Evolutionary conservation across 2,888 invertebrate genomes (phyloP).

Genomic region (Drosophila melanosoma): DNA sequence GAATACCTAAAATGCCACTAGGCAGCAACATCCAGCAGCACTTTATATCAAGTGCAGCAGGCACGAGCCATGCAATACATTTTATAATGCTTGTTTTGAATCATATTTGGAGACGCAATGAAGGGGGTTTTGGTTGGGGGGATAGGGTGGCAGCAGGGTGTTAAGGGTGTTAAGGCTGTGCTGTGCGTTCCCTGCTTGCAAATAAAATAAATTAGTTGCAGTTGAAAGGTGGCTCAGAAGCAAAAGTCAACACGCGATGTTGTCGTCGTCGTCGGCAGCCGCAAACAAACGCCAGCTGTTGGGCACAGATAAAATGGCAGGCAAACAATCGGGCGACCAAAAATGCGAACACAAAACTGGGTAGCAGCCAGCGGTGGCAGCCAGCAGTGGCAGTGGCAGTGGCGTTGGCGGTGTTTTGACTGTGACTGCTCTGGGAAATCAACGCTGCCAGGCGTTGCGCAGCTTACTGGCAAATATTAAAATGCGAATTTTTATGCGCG

Average conservation of each 20-base stretch:
- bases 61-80: slow-evolving; percentile 62
- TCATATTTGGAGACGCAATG: slow-evolving; percentile 58
- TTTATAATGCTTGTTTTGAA: slow-evolving; percentile 79
- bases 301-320: slow-evolving; percentile 75
- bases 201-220: slow-evolving; percentile 81
- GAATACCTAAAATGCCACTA: not conserved
- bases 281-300: slow-evolving; percentile 80
- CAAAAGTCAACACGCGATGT: slow-evolving; percentile 77
- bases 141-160: too few relatives aligned
- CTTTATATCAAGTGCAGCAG: slow-evolving; percentile 67
- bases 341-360: slow-evolving; percentile 30
- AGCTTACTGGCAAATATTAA: slow-evolving; percentile 80
- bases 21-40: slow-evolving; percentile 49
- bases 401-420: not conserved
- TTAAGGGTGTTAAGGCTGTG: not conserved
- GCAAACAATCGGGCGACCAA: slow-evolving; percentile 64
- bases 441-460: slow-evolving; percentile 67
- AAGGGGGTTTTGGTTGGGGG: not conserved
- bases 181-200: slow-evolving; percentile 62
- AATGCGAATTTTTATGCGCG: slow-evolving; percentile 80
- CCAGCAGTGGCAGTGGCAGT: not conserved
- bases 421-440: slow-evolving; percentile 60
- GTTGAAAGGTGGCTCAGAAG: slow-evolving; percentile 80
- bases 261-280: slow-evolving; percentile 66
- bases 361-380: not conserved